Evolutionary conservation across 2,888 invertebrate genomes (phyloP).

Genomic region (Thymelicus lineola): DNA sequence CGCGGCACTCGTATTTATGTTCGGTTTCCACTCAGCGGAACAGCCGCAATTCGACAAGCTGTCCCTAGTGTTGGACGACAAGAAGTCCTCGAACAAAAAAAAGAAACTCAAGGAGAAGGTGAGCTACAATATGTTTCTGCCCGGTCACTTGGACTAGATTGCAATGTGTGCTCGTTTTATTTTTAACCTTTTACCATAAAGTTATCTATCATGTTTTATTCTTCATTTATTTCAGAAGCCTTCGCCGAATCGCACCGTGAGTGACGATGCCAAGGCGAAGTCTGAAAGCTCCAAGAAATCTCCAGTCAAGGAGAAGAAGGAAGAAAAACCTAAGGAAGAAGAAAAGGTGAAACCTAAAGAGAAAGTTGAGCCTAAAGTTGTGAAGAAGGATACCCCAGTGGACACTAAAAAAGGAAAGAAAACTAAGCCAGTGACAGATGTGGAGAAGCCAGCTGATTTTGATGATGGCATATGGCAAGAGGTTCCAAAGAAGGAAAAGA

Average conservation of each 20-base stretch:
- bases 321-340: conserved; percentile 82
- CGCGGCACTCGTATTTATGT: conserved; percentile 90
- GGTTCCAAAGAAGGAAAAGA: conserved; percentile 89
- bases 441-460: conserved; percentile 89
- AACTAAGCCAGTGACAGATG: conserved; percentile 77
- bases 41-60: conserved; percentile 93
- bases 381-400: conserved; percentile 71
- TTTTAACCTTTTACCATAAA: conserved; percentile 73
- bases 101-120: conserved; percentile 90
- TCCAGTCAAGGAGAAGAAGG: conserved; percentile 82
- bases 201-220: conserved; percentile 35
- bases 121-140: conserved; percentile 52
- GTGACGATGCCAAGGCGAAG: conserved; percentile 83
- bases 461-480: conserved; percentile 92
- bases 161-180: conserved; percentile 72
- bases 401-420: conserved; percentile 86
- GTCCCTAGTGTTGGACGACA: conserved; percentile 86
- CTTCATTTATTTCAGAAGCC: conserved; percentile 77
- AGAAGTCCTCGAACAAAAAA: conserved; percentile 88
- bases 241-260: conserved; percentile 86
- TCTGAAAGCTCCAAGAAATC: conserved; percentile 86
- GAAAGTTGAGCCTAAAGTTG: conserved; percentile 63
- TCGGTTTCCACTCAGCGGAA: conserved; percentile 92
- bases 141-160: conserved; percentile 56
- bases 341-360: conserved; percentile 80